phyloP scores from a whole-genome alignment of 2,113 vertebrate species.

The Lophius piscatorius region DNA sequence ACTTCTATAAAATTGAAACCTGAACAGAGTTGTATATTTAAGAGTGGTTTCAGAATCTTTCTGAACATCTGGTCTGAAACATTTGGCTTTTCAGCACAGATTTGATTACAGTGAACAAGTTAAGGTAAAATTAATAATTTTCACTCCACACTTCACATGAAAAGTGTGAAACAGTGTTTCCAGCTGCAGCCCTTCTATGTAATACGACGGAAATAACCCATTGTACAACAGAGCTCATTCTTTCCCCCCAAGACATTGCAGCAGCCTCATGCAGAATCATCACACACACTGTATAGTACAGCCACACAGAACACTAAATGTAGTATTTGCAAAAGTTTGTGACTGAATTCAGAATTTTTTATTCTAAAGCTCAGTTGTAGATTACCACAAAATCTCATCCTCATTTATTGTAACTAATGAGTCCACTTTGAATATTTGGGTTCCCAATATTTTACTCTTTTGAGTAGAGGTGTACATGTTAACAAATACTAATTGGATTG shows the following conservation, averaged over 20 bases:
- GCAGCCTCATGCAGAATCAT: conserved; percentile 5
- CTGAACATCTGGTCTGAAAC: conserved; percentile 31
- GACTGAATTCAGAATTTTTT: conserved; percentile 17
- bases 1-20: conserved; percentile 65
- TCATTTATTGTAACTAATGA: conserved; percentile 28
- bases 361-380: conserved; percentile 20
- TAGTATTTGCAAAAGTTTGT: conserved; percentile 19
- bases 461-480: conserved; percentile 31
- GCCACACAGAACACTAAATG: conserved; percentile 17
- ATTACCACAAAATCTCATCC: conserved; percentile 21
- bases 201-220: conserved; percentile 10
- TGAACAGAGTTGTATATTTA: conserved; percentile 61
- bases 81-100: conserved; percentile 27
- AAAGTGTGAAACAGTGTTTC: neutral
- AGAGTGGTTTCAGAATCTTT: conserved; percentile 41
- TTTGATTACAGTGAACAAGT: conserved; percentile 30
- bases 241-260: conserved; percentile 9
- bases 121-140: neutral
- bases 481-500: conserved; percentile 60
- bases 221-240: conserved; percentile 16
- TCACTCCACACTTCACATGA: conserved; percentile 2
- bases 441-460: conserved; percentile 39
- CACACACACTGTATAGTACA: conserved; percentile 1
- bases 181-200: conserved; percentile 6
- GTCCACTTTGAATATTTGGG: conserved; percentile 13